phyloP scores from a whole-genome alignment of 2,888 invertebrate genomes.

The Leucania comma region DNA sequence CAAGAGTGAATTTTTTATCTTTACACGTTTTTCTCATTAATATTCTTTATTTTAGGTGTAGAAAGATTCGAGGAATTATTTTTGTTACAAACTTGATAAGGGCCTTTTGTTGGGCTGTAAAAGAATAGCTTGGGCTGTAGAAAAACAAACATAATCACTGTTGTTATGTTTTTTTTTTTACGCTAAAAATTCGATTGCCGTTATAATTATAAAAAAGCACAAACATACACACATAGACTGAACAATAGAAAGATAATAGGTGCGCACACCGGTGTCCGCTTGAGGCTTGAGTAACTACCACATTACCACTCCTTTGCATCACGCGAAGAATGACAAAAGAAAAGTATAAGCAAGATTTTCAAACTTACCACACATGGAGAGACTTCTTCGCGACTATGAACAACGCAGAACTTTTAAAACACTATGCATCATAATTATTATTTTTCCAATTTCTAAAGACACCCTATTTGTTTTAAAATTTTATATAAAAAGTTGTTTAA shows the following conservation, averaged over 20 bases:
- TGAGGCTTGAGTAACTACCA: too few species aligned
- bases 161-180: too few species aligned
- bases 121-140: too few species aligned
- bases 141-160: too few species aligned
- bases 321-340: too few species aligned
- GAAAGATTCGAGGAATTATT: background rate
- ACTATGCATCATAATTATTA: background rate
- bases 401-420: background rate
- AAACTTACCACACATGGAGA: background rate
- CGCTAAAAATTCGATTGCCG: too few species aligned
- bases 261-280: too few species aligned
- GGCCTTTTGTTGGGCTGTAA: background rate
- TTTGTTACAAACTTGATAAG: slow-evolving; percentile 7
- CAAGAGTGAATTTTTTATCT: slow-evolving; percentile 32
- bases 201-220: too few species aligned
- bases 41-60: slow-evolving; percentile 7
- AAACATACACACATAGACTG: too few species aligned
- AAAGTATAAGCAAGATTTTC: too few species aligned
- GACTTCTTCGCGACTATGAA: background rate
- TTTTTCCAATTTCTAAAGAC: background rate
- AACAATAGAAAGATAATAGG: too few species aligned
- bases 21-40: slow-evolving; percentile 22
- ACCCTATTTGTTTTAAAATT: background rate
- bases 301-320: too few species aligned
- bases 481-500: slow-evolving; percentile 15